Conservation (phyloP, 1,140 invertebrate genomes). For the Anadara kagoshimensis region DNA sequence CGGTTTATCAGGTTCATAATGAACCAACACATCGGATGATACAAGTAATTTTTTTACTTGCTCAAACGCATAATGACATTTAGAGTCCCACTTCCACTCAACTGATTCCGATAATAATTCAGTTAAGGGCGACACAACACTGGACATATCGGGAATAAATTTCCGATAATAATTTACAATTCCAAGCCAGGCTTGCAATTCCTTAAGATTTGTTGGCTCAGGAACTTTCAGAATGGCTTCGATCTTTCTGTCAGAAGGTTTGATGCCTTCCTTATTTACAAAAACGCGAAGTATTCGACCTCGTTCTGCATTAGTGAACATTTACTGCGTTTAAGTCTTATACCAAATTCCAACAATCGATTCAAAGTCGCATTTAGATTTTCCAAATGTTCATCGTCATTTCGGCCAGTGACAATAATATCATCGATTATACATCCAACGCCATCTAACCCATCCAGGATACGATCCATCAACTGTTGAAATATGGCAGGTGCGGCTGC, state of each 20-base stretch:
- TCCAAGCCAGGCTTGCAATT: conserved; percentile 26
- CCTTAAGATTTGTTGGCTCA: conserved; percentile 7
- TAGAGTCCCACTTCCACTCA: too few relatives aligned
- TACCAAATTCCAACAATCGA: conserved; percentile 18
- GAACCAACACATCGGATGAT: background rate
- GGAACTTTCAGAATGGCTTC: conserved; percentile 32
- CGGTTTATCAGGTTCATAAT: conserved; percentile 6
- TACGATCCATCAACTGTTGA: conserved; percentile 72
- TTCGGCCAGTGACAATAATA: conserved; percentile 55
- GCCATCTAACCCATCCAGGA: conserved; percentile 46
- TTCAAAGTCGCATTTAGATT: conserved; percentile 46
- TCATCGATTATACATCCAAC: conserved; percentile 41
- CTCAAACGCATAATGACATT: background rate
- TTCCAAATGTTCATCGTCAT: conserved; percentile 34
- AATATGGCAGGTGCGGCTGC: conserved; percentile 74
- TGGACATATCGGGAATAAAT: conserved; percentile 8
- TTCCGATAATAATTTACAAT: conserved; percentile 20
- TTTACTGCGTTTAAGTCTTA: conserved; percentile 27
- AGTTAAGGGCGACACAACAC: too few relatives aligned
- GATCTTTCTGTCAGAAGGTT: too few relatives aligned
- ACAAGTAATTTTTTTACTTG: conserved; percentile 2
- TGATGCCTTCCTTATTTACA: too few relatives aligned
- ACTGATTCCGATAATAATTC: too few relatives aligned
- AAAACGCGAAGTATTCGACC: too few relatives aligned
- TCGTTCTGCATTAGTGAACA: conserved; percentile 33